These are phyloP conservation scores for Microcebus tavaratra DNA, from an alignment of 2,113 vertebrate species.

Conservation along the genomic window DNA sequence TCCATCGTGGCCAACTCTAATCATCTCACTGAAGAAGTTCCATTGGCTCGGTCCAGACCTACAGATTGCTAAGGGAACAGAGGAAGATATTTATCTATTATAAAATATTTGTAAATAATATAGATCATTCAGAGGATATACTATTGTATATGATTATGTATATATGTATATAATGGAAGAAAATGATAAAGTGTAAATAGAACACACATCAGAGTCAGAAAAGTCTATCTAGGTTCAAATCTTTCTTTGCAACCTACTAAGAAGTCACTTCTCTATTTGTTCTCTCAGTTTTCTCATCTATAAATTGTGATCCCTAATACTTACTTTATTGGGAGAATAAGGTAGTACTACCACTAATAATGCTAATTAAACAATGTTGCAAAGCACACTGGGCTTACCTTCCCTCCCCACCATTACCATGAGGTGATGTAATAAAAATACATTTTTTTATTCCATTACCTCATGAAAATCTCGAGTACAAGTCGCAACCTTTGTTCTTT, in stretches of 20 bases:
- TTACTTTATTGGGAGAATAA: neutral
- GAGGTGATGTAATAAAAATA: no score
- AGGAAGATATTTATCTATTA: neutral
- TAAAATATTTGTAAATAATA: neutral
- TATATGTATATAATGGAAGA: neutral
- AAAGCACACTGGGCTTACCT: neutral
- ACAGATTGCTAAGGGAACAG: neutral
- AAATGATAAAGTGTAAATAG: neutral
- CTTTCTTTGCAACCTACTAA: neutral
- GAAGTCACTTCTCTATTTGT: neutral
- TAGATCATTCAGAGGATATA: neutral
- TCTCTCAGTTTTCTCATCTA: neutral
- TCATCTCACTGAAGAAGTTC: neutral
- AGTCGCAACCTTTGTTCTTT: conserved; percentile 53
- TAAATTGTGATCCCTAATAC: neutral
- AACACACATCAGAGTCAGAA: neutral
- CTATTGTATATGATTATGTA: neutral
- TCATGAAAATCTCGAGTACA: conserved; percentile 40
- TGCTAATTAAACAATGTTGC: neutral
- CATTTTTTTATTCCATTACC: neutral
- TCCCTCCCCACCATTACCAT: no score
- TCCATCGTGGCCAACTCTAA: neutral
- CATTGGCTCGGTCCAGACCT: neutral
- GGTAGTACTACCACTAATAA: neutral
- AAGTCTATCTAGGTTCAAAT: neutral